Base-by-base conservation (phyloP, 2,888 invertebrate genomes). In the Metellina segmentata region DNA sequence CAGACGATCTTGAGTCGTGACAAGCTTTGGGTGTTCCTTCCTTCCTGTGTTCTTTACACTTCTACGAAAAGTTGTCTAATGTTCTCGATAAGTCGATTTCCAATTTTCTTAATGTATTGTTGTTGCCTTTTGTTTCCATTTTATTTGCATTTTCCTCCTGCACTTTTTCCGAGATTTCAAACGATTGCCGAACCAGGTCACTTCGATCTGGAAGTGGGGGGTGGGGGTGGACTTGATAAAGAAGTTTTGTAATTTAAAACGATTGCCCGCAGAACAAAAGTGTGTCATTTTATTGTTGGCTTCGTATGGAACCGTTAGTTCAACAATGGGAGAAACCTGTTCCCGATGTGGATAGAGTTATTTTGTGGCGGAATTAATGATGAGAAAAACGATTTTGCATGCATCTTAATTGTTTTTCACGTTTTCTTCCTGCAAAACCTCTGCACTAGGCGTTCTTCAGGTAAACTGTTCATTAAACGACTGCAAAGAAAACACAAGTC, bases 281-380 rank as follows among this genome's bases (percentile, higher is more conserved):
- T 89, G 52, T 89, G 89, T 89, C 89, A 89, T 83, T 75, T 89
- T 78, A 48, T 82, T 83, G 75, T 89, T 82, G 71, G 6, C 20
- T 78, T 82, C 16, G 16, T 19, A 81, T 34, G 72, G 61, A 69
- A 19, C 53, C 20, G 53, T 81, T 89, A 48, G 61, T 48, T 49
- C 19, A 48, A 74, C 75, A 61, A 82, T 89, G 70, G 51, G 34
- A 77, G 48, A 72, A 72, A 75, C 81, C 81, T 70, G 81, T 88
- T 88, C 61, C 4, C 11, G 49, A 9, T 52, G 71, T 75, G 34
- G 19, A 34, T 61, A 11, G 61, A 61, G 61, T 61, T 61, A 79
- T 61, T 82, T 81, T 81, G 81, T 53, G 19, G 81, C 8, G 4
- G 81, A 81, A 81, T 81, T 61, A 81, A 81, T 81, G 81, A 48